These are phyloP conservation scores for Formica aserva DNA, from an alignment of 2,888 invertebrate species.

Conservation along the genomic window DNA sequence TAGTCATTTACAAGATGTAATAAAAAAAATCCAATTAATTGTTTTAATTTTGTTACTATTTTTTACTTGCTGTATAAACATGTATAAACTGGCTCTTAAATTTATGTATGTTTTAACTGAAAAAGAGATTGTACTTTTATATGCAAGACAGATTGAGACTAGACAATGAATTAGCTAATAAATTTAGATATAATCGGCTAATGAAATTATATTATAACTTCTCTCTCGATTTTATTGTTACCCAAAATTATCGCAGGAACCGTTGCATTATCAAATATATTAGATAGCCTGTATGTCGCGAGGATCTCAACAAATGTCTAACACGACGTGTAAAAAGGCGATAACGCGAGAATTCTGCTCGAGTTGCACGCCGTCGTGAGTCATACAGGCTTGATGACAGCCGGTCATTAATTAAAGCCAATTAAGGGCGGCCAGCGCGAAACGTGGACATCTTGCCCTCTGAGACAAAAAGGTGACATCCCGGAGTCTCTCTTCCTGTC, in stretches of 20 bases:
- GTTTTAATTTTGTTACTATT: not conserved
- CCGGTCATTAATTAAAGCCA: conserved; percentile 81
- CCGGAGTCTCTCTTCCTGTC: conserved; percentile 54
- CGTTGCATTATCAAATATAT: not conserved
- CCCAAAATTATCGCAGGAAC: not conserved
- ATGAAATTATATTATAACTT: not conserved
- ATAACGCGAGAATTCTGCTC: conserved; percentile 41
- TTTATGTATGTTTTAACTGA: not conserved
- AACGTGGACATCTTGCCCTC: conserved; percentile 67
- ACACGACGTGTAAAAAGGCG: conserved; percentile 35
- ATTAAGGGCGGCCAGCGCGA: conserved; percentile 78
- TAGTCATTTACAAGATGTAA: not conserved
- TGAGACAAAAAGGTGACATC: conserved; percentile 63
- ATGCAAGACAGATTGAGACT: not conserved
- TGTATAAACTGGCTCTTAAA: not conserved
- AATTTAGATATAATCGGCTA: not conserved
- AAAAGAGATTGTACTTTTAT: not conserved
- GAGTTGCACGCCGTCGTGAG: conserved; percentile 67
- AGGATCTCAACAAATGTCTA: conserved; percentile 7
- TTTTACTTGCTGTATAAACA: not conserved
- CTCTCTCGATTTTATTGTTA: not conserved
- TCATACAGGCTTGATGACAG: conserved; percentile 75
- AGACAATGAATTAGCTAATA: not conserved
- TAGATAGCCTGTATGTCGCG: not conserved
- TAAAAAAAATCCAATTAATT: conserved; percentile 6